Base-by-base conservation (phyloP, 2,113 vertebrate species). In the Triplophysa rosa region DNA sequence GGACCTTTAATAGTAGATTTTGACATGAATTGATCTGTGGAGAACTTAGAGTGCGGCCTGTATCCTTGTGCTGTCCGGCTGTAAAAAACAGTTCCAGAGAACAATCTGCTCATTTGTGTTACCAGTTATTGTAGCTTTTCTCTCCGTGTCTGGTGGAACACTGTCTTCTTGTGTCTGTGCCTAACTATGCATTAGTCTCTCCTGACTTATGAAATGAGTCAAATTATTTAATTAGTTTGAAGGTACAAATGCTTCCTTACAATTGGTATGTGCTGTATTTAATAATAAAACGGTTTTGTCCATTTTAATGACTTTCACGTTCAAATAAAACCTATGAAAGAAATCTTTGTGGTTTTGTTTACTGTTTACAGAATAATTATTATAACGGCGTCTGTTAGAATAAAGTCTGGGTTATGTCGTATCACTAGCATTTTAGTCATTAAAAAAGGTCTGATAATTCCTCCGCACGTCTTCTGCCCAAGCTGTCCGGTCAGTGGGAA, bases 401-500 rank as follows among this genome's bases (percentile, higher is more conserved):
- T 47, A 65, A 54, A 21, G 23, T 26, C 24, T 6, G 42, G 61
- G 23, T 52, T 40, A 23, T 66, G 74, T 45, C 45, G 59, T 75
- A 59, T 63, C 47, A 5, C 16, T 52, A 49, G 54, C 61, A 19
- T 65, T 63, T 76, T 17, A 49, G 73, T 33, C 72, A 75, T 75
- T 75, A 75, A 75, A 56, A 75, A 49, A n/a, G 59, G 72, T 75
- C 26, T 52, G 62, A 54, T 77, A 65, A 64, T 77, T 77, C 62
- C 45, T 21, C 7, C 8, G 19, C 45, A 76, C 59, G 73, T 76
- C 73, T 76, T 40, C 61, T 64, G 16, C 23, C 42, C 73, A 45
- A 77, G 74, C 74, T 77, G 79, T 59, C 66, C 71, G 62, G 58
- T 69, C 77, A n/a, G 21, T 65, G 14, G 58, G 64, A 64, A 72